Base-by-base conservation (phyloP, 2,113 vertebrate species). In the Mormyrus iriodes region DNA sequence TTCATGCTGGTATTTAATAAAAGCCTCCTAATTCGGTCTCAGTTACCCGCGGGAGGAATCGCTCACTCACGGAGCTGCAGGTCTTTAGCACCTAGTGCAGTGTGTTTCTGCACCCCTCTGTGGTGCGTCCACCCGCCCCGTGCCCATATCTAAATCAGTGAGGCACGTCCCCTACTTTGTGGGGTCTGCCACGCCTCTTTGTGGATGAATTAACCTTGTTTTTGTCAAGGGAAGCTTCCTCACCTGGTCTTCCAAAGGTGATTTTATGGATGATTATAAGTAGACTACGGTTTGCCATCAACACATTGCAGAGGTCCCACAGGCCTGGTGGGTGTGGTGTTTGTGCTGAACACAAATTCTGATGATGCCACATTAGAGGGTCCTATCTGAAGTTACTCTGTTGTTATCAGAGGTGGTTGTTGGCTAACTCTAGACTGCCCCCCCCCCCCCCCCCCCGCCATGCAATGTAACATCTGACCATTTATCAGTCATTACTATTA, bases 351-450 rank as follows among this genome's bases (percentile, higher is more conserved):
- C 21, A 5, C n/a, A 46, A 49, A 89, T 90, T 91, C 73, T 35
- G 86, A 90, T 86, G 85, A 89, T 79, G 84, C 44, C 35, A 61
- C 88, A 91, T 91, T 92, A 92, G 51, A 91, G 58, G 61, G 89
- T 89, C 89, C 90, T 86, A 90, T 88, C 91, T 92, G 92, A 94
- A 94, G 92, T 96, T 96, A 95, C 93, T 88, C 88, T 65, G 93
- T 91, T 95, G 93, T 65, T 27, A 12, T 65, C n/a, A 27, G 58
- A 27, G 58, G n/a, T 65, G 58, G 8, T 9, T 12, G 58, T n/a
- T 65, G n/a, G 53, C 53, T 58, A 58, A 58, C 53, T 58, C 5
- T 24, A 24, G 6, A 58, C 21, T 58, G 52, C 52, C 17, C 52
- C 52, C 15, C 15, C 51, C 6, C 19, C 53, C 53, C 53, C 21